Conservation (phyloP, 2,797 vertebrate genomes). For the Lutjanus campechanus region DNA sequence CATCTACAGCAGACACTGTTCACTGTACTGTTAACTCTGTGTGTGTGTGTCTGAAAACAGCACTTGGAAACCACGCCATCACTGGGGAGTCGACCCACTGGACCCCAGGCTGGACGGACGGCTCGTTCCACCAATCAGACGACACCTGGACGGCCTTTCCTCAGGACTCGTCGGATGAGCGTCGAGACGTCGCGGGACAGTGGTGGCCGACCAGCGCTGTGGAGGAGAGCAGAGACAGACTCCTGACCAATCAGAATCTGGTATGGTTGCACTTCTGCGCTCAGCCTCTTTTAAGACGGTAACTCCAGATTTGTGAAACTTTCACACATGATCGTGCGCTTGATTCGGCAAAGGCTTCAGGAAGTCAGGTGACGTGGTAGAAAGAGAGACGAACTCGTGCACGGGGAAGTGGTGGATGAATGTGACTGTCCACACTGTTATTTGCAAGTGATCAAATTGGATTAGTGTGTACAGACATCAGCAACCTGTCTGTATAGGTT, state of each 20-base stretch:
- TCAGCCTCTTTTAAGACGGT: background rate
- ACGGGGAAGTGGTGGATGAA: too few species aligned
- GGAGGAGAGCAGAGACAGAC: conserved; percentile 61
- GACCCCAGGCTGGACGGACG: conserved; percentile 59
- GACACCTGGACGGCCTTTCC: conserved; percentile 84
- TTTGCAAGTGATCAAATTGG: too few species aligned
- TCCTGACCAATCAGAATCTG: conserved; percentile 64
- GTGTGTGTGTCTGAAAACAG: conserved; percentile 53
- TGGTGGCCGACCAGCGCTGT: conserved; percentile 80
- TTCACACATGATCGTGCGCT: too few species aligned
- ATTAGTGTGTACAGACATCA: too few species aligned
- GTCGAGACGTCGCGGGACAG: conserved; percentile 59
- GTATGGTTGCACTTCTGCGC: conserved; percentile 53
- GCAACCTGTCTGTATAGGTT: too few species aligned
- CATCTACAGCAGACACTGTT: background rate
- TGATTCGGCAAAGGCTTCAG: too few species aligned
- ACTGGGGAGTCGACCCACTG: conserved; percentile 54
- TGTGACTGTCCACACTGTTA: too few species aligned
- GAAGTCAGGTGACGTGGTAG: too few species aligned
- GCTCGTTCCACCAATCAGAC: conserved; percentile 69
- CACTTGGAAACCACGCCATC: conserved; percentile 39
- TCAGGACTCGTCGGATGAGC: conserved; percentile 57
- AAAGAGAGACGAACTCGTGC: too few species aligned
- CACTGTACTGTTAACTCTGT: conserved; percentile 7
- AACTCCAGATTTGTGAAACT: too few species aligned